These are phyloP conservation scores for Hyphantria cunea DNA, from an alignment of 1,140 invertebrate genomes.

Conservation along the genomic window DNA sequence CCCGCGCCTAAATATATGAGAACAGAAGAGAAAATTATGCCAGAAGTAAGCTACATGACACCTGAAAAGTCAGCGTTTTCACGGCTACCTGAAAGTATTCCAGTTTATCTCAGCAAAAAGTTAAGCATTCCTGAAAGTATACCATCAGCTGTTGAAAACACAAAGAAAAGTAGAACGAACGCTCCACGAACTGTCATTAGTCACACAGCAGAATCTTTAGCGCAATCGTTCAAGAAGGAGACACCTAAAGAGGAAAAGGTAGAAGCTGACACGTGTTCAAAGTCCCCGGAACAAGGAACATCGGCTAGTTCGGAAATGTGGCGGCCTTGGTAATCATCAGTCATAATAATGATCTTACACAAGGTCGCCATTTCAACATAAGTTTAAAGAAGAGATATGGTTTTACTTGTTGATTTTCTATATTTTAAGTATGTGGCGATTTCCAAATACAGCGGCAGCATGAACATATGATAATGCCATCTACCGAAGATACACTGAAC, in stretches of 20 bases:
- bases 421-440: no score
- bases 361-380: no score
- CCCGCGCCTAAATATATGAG: slow-evolving; percentile 56
- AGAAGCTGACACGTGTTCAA: slow-evolving; percentile 60
- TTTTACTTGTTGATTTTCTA: no score
- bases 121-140: slow-evolving; percentile 59
- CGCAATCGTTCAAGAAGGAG: slow-evolving; percentile 49
- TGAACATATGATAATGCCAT: no score
- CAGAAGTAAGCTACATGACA: slow-evolving; percentile 42
- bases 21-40: slow-evolving; percentile 50
- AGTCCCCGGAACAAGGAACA: slow-evolving; percentile 59
- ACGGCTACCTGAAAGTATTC: slow-evolving; percentile 45
- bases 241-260: slow-evolving; percentile 40
- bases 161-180: slow-evolving; percentile 31
- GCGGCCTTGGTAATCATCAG: slow-evolving; percentile 64
- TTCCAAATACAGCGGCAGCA: no score
- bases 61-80: slow-evolving; percentile 55
- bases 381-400: no score
- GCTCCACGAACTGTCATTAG: slow-evolving; percentile 66
- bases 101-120: slow-evolving; percentile 45
- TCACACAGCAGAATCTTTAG: slow-evolving; percentile 67
- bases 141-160: slow-evolving; percentile 45
- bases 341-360: background rate
- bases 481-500: no score
- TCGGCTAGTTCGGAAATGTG: slow-evolving; percentile 64